Percentiles rank a stretch among this genome's conserved stretches.
phyloP scores from a whole-genome alignment of 37 sponge, comb jelly and placozoan species.

The Bolinopsis microptera region DNA sequence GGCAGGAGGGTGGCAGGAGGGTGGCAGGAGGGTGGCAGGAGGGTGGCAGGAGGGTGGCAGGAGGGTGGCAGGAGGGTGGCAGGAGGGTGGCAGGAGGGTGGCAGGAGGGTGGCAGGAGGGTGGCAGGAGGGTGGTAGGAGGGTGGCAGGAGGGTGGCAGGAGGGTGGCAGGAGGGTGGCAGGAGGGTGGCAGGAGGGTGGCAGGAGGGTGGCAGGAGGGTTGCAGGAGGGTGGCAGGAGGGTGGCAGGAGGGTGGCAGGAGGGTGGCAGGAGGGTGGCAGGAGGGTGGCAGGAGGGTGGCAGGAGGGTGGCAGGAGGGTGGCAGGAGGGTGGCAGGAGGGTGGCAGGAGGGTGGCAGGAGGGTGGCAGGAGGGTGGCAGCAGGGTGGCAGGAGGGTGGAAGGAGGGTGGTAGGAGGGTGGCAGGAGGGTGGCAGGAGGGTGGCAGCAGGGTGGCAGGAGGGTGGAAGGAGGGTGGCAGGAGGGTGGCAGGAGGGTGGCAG shows the following conservation, averaged over 20 bases:
- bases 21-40: too few relatives aligned
- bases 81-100: neutral
- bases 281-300: neutral
- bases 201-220: neutral
- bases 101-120: neutral
- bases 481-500: too few relatives aligned
- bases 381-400: too few relatives aligned
- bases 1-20: too few relatives aligned
- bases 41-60: too few relatives aligned
- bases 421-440: too few relatives aligned
- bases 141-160: neutral
- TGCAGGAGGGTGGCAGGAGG: neutral
- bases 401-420: too few relatives aligned
- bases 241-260: neutral
- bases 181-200: neutral
- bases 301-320: neutral
- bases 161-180: neutral
- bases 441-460: too few relatives aligned
- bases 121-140: too few relatives aligned
- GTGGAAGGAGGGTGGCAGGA: neutral
- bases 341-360: neutral
- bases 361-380: too few relatives aligned
- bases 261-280: neutral
- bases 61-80: too few relatives aligned
- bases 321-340: neutral